Conservation (phyloP, 2,113 vertebrate species). For the Capricornis sumatraensis region DNA sequence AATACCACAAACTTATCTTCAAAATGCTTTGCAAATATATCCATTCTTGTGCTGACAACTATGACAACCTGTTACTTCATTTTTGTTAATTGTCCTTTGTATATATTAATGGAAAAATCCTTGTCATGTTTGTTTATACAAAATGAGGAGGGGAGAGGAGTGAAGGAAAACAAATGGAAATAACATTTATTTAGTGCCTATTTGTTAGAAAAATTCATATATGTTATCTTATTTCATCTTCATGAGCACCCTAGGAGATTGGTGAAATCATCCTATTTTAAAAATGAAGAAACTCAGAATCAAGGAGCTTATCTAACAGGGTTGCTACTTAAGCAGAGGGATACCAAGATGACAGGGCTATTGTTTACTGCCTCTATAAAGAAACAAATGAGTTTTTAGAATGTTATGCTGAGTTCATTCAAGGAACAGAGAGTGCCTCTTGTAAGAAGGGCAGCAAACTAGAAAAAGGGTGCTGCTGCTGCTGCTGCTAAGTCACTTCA, state of each 20-base stretch:
- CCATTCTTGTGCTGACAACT: not conserved
- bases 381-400: not conserved
- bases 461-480: not conserved
- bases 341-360: not conserved
- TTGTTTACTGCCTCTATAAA: not conserved
- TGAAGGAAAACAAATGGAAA: not conserved
- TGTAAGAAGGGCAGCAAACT: not conserved
- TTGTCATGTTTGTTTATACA: not conserved
- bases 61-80: not conserved
- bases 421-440: not conserved
- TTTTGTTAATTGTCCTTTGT: not conserved
- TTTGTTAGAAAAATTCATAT: not conserved
- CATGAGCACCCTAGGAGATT: not conserved
- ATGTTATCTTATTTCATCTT: not conserved
- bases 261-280: not conserved
- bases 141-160: not conserved
- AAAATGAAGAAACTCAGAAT: not conserved
- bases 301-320: not conserved
- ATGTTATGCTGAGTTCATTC: not conserved
- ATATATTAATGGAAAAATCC: not conserved
- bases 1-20: not conserved
- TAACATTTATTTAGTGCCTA: not conserved
- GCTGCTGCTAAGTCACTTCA: too few relatives aligned
- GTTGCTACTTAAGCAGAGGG: not conserved
- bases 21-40: slow-evolving; percentile 3